phyloP scores from a whole-genome alignment of 2,797 vertebrate genomes.

The Onychomys torridus region DNA sequence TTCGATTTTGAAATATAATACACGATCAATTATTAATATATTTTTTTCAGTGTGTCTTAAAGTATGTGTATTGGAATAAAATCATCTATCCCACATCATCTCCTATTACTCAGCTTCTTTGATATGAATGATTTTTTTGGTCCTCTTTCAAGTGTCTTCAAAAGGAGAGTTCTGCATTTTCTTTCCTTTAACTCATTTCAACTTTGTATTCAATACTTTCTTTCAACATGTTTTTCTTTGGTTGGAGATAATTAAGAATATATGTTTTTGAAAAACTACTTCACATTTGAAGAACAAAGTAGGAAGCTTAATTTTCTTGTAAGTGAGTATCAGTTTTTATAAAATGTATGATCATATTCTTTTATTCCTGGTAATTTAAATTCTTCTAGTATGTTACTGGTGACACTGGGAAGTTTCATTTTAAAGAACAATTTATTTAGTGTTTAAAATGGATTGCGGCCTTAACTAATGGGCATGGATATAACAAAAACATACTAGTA shows the following conservation, averaged over 20 bases:
- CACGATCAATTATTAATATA: constrained; percentile 13
- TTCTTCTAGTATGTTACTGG: background rate
- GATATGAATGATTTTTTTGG: constrained; percentile 2
- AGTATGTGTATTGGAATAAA: background rate
- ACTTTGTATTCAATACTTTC: background rate
- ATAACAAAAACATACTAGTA: background rate
- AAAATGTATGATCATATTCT: background rate
- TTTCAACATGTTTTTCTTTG: background rate
- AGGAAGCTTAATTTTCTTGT: background rate
- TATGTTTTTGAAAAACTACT: background rate
- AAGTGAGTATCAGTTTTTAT: background rate
- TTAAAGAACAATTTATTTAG: background rate
- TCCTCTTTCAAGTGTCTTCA: constrained; percentile 58
- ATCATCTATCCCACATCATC: background rate
- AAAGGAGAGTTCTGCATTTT: constrained; percentile 37
- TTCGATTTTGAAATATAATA: constrained; percentile 38
- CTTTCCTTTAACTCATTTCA: constrained; percentile 27
- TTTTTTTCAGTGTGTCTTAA: background rate
- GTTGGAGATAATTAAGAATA: background rate
- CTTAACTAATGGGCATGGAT: background rate
- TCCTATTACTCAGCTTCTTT: constrained; percentile 47
- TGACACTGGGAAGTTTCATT: background rate
- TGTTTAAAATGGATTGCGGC: background rate
- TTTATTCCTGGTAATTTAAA: background rate
- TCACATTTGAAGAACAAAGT: background rate